Percentiles rank a stretch among this genome's conserved stretches.
These are phyloP conservation scores for Ancistrus triradiatus DNA, from an alignment of 2,113 vertebrate genomes.

Conservation along the genomic window DNA sequence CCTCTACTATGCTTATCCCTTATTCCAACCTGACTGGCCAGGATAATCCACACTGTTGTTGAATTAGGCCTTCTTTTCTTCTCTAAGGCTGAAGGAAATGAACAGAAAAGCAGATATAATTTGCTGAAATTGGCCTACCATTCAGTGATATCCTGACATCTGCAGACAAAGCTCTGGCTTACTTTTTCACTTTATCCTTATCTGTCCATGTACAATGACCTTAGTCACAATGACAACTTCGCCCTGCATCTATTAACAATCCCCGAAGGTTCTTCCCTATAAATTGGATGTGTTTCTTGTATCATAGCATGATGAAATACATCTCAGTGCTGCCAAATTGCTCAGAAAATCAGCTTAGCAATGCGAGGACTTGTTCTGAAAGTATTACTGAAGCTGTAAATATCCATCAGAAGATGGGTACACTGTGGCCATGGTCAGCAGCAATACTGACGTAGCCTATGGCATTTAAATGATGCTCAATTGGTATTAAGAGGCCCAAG, in stretches of 20 bases:
- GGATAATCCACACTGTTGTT: slow-evolving; percentile 32
- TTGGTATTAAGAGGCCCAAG: no score
- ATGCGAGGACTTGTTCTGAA: no score
- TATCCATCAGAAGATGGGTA: no score
- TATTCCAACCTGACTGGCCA: slow-evolving; percentile 16
- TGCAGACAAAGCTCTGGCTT: slow-evolving; percentile 30
- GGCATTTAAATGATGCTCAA: no score
- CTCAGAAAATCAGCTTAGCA: neutral
- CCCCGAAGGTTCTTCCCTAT: slow-evolving; percentile 27
- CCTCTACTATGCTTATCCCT: slow-evolving; percentile 18
- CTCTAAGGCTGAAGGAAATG: slow-evolving; percentile 33
- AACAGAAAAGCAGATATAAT: slow-evolving; percentile 42
- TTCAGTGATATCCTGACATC: slow-evolving; percentile 39
- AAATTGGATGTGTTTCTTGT: slow-evolving; percentile 10
- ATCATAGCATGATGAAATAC: slow-evolving; percentile 30
- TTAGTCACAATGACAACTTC: no score
- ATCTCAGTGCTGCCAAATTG: neutral
- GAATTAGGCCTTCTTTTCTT: slow-evolving; percentile 2
- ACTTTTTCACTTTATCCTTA: slow-evolving; percentile 22
- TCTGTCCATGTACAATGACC: no score
- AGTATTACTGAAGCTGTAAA: no score
- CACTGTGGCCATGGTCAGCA: no score
- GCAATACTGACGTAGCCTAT: no score
- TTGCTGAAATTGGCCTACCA: slow-evolving; percentile 37
- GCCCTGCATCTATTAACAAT: no score